Evolutionary conservation across 1,140 invertebrate genomes (phyloP).

Genomic region (Atopsyche davidsoni): DNA sequence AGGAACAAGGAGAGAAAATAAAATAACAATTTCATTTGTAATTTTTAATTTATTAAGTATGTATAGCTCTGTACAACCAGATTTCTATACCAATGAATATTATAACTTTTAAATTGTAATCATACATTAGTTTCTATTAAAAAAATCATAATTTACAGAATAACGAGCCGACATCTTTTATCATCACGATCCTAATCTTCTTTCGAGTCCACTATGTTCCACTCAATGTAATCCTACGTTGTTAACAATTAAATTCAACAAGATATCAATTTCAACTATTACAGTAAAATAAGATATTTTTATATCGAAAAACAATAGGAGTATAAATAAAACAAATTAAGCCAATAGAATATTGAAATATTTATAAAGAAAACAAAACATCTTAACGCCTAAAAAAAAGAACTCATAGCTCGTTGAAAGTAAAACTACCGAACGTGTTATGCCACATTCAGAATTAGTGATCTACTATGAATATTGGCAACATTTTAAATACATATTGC

Average conservation of each 20-base stretch:
- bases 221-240: slow-evolving; percentile 20
- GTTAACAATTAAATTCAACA: slow-evolving; percentile 31
- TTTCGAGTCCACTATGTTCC: slow-evolving; percentile 20
- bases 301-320: slow-evolving; percentile 6
- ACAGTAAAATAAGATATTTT: slow-evolving; percentile 12
- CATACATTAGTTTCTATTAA: slow-evolving; percentile 29
- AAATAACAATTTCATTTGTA: slow-evolving; percentile 13
- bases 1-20: too few species aligned
- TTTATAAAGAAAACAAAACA: slow-evolving; percentile 7
- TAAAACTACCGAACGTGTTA: background rate
- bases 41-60: slow-evolving; percentile 29
- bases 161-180: slow-evolving; percentile 22
- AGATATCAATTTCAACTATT: slow-evolving; percentile 27
- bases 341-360: background rate
- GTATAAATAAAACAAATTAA: background rate
- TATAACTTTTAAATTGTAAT: slow-evolving; percentile 25
- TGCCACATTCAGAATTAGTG: slow-evolving; percentile 3
- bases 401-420: background rate
- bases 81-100: slow-evolving; percentile 28
- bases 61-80: slow-evolving; percentile 31
- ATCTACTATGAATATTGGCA: too few species aligned
- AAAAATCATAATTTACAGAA: slow-evolving; percentile 29
- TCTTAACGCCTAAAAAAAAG: slow-evolving; percentile 7
- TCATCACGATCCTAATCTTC: slow-evolving; percentile 12
- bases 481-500: too few species aligned